Evolutionary conservation across 2,888 invertebrate genomes (phyloP).

Genomic region (Cybosia mesomella): DNA sequence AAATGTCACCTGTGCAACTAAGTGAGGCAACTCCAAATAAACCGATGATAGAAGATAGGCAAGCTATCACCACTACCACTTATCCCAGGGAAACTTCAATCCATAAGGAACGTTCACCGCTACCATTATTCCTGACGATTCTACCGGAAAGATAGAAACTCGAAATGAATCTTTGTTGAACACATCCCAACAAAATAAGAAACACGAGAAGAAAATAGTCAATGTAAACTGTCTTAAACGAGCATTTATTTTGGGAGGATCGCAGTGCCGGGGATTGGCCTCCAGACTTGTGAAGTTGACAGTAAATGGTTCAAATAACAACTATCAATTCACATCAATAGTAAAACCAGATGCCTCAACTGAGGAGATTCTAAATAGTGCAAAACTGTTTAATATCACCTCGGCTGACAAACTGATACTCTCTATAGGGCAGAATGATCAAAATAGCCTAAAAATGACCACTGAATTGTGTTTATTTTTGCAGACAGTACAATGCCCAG

Average conservation of each 20-base stretch:
- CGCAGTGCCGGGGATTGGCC: not conserved
- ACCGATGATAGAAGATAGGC: conserved; percentile 1
- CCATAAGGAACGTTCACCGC: not conserved
- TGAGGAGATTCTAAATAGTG: conserved; percentile 1
- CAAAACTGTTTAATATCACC: not conserved
- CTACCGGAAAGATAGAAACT: conserved; percentile 3
- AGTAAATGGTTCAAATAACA: not conserved
- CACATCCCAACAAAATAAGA: conserved; percentile 1
- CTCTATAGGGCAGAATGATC: conserved; percentile 3
- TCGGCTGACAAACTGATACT: not conserved
- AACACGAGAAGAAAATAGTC: not conserved
- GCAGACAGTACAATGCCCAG: not conserved
- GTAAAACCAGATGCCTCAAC: conserved; percentile 7
- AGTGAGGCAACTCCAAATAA: not conserved
- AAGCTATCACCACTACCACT: not conserved
- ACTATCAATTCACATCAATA: not conserved
- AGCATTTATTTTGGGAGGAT: conserved; percentile 2
- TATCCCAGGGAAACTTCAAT: conserved; percentile 1
- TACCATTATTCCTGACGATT: not conserved
- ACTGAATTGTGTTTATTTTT: conserved; percentile 2
- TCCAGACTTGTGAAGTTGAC: not conserved
- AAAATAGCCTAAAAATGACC: not conserved
- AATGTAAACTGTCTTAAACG: not conserved
- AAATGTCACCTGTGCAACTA: not conserved
- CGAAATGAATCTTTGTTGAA: not conserved